Evolutionary conservation across 1,140 invertebrate genomes (phyloP).

Genomic region (Panagrolaimus sp.): DNA sequence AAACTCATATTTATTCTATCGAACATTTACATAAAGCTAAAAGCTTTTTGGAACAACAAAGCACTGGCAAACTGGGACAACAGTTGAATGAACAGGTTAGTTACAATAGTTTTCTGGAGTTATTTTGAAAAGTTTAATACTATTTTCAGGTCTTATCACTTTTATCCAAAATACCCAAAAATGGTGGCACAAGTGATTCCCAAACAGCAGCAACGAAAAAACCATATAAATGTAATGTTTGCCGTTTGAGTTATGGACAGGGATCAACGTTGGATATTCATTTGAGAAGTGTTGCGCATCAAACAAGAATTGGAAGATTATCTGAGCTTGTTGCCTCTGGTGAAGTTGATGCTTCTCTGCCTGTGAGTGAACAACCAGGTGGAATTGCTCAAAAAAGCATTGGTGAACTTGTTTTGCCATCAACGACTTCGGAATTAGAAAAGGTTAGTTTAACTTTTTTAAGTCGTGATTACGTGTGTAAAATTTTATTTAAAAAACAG

Average conservation of each 20-base stretch:
- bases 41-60: constrained; percentile 63
- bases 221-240: constrained; percentile 87
- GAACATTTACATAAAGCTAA: constrained; percentile 90
- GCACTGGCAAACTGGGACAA: constrained; percentile 6
- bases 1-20: constrained; percentile 91
- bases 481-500: too few species aligned
- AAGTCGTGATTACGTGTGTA: too few species aligned
- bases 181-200: constrained; percentile 64
- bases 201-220: constrained; percentile 62
- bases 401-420: constrained; percentile 23
- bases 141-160: constrained; percentile 6
- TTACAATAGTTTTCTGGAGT: neutral
- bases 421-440: constrained; percentile 18
- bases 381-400: constrained; percentile 33
- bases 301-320: constrained; percentile 79
- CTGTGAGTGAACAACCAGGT: constrained; percentile 79
- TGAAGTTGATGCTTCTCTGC: constrained; percentile 76
- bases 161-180: constrained; percentile 57
- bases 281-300: constrained; percentile 83
- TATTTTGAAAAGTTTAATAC: too few species aligned
- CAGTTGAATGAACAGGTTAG: constrained; percentile 26
- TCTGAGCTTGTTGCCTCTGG: constrained; percentile 79
- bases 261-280: constrained; percentile 87
- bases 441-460: constrained; percentile 9
- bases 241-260: constrained; percentile 84